Base-by-base conservation (phyloP, 2,797 vertebrate species). In the Emys orbicularis region DNA sequence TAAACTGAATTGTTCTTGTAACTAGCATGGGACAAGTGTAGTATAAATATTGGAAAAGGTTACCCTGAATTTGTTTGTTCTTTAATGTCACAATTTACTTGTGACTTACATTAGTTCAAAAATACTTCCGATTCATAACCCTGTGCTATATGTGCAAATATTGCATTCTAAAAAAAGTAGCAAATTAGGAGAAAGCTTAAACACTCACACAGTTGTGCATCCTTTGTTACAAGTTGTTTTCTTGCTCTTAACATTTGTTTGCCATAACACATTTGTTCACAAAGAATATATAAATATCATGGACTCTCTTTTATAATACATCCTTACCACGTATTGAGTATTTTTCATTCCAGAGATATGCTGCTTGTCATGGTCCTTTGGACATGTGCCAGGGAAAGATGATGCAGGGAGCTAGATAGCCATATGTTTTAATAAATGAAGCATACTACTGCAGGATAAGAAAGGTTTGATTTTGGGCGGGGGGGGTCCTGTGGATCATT, bases 131-230 rank as follows among this genome's bases (percentile, higher is more conserved):
- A 10, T 81, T n/a, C n/a, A 27, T 81, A 81, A 81, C 13, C 53
- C n/a, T 81, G 13, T 87, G 31, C 83, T 80, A 57, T 23, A n/a
- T 88, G 56, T 89, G 81, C 11, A 79, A 81, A 31, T 37, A 79
- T 91, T 79, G 57, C 80, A 86, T 92, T 90, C 89, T 93, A 59
- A 91, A 92, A 91, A 79, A 84, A 81, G 53, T 65, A 31, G 12
- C 27, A 61, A 68, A 83, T 12, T 77, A 77, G 76, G 37, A 49
- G 86, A 21, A 59, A n/a, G 18, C 74, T 50, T 85, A 41, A 89
- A 83, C 12, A 41, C 84, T 59, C 89, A 10, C 3, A 9, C n/a
- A n/a, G 79, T 21, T 59, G 4, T 59, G 16, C 18, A 88, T 90
- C 54, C 93, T 88, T 92, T 61, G 80, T 31, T 94, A 89, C 5